phyloP scores from a whole-genome alignment of 1,140 invertebrate species.

The Acromyrmex heyeri region DNA sequence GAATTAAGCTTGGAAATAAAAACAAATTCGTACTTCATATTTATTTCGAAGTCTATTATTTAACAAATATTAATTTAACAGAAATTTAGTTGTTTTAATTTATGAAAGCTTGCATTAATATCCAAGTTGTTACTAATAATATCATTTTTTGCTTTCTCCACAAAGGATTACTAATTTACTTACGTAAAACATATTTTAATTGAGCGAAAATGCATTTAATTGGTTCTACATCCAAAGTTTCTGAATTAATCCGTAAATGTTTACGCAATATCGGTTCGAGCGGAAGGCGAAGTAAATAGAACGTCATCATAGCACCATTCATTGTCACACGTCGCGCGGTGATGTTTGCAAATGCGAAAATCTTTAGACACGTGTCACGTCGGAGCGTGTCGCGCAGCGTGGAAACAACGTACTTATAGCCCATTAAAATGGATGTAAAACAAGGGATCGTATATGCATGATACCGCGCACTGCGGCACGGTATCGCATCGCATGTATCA shows the following conservation, averaged over 20 bases:
- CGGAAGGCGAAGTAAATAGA: conserved; percentile 19
- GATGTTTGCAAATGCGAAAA: conserved; percentile 47
- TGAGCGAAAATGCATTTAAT: not conserved
- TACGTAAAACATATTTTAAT: not conserved
- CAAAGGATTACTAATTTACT: not conserved
- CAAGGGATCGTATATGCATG: conserved; percentile 53
- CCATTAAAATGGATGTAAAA: conserved; percentile 63
- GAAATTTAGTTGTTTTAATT: not conserved
- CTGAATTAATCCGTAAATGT: conserved; percentile 20
- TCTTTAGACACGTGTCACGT: conserved; percentile 52
- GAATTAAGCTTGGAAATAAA: not conserved
- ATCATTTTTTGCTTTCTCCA: not conserved
- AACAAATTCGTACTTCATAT: not conserved
- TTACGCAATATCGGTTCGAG: not conserved
- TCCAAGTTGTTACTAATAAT: not conserved
- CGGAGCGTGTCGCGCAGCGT: conserved; percentile 18
- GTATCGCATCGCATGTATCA: conserved; percentile 48
- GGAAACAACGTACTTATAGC: conserved; percentile 50
- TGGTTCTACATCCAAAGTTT: not conserved
- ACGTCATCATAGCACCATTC: conserved; percentile 13
- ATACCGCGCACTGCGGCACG: not conserved
- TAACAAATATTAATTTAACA: not conserved
- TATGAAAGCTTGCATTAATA: not conserved
- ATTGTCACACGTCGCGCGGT: conserved; percentile 22
- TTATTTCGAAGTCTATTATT: not conserved